These are phyloP conservation scores for Sternarchorhynchus goeldii DNA, from an alignment of 2,797 vertebrate genomes.

Conservation along the genomic window DNA sequence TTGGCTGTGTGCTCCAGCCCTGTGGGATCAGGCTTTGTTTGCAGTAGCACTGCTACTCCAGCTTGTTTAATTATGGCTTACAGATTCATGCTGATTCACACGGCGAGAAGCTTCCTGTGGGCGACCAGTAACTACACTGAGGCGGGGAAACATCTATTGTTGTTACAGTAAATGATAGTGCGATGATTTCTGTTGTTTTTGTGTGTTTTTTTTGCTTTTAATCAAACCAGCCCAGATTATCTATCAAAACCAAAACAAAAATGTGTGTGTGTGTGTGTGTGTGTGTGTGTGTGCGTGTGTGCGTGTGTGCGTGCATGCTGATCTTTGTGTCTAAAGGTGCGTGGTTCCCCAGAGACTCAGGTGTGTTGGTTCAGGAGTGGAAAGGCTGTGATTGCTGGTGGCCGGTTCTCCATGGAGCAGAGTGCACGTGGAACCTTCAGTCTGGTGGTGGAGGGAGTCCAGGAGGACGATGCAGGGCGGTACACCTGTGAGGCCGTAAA, in stretches of 20 bases:
- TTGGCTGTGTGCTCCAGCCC: slow-evolving; percentile 28
- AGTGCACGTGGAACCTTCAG: slow-evolving; percentile 83
- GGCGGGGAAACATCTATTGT: slow-evolving; percentile 19
- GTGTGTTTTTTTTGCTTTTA: not conserved
- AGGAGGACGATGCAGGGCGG: slow-evolving; percentile 78
- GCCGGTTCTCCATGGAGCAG: slow-evolving; percentile 68
- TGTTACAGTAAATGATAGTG: slow-evolving; percentile 31
- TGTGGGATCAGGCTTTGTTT: slow-evolving; percentile 31
- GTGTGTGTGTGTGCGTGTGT: slow-evolving; percentile 3
- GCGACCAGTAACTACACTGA: slow-evolving; percentile 18
- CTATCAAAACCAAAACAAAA: too few species aligned
- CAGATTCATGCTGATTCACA: slow-evolving; percentile 37
- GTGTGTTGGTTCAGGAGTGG: slow-evolving; percentile 82
- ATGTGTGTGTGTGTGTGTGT: not conserved
- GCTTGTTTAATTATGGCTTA: slow-evolving; percentile 46
- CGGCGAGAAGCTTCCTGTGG: slow-evolving; percentile 49
- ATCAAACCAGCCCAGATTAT: not conserved
- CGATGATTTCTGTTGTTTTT: slow-evolving; percentile 2
- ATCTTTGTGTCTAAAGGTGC: slow-evolving; percentile 66
- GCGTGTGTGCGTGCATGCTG: slow-evolving; percentile 2
- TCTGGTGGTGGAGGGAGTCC: slow-evolving; percentile 77
- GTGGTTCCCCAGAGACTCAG: slow-evolving; percentile 68
- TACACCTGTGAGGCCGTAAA: slow-evolving; percentile 89
- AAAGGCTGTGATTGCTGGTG: slow-evolving; percentile 73
- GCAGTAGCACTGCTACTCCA: slow-evolving; percentile 9